These are phyloP conservation scores for Athalia circularis DNA, from an alignment of 2,888 invertebrate genomes.

Conservation along the genomic window DNA sequence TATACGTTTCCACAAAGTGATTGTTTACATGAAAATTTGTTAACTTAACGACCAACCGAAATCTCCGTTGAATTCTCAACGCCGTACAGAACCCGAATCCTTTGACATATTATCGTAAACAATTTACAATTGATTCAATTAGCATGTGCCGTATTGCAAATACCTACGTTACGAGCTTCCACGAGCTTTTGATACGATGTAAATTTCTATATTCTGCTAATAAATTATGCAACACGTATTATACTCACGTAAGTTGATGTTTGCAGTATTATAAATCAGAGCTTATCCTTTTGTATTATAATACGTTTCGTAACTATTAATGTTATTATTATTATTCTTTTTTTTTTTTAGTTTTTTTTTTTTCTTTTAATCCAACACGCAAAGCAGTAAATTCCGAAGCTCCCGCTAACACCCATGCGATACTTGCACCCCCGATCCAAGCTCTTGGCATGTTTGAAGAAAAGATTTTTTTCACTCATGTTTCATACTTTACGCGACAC, in stretches of 20 bases:
- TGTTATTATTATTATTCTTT: slow-evolving; percentile 24
- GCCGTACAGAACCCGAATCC: background rate
- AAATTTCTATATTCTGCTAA: background rate
- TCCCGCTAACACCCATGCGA: background rate
- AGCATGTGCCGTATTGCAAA: no score
- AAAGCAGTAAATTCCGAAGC: slow-evolving; percentile 68
- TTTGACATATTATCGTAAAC: no score
- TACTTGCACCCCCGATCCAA: slow-evolving; percentile 20
- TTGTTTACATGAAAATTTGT: slow-evolving; percentile 12
- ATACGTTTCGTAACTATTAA: background rate
- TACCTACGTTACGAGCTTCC: no score
- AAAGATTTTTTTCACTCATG: slow-evolving; percentile 69
- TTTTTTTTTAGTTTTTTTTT: slow-evolving; percentile 14
- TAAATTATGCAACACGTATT: background rate
- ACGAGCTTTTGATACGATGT: no score
- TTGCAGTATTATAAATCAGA: slow-evolving; percentile 22
- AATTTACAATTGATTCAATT: no score
- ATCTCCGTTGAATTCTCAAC: no score
- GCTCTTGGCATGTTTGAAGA: slow-evolving; percentile 63
- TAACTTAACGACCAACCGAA: slow-evolving; percentile 11
- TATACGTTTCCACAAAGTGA: slow-evolving; percentile 22
- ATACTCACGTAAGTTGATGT: background rate
- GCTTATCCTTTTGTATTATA: background rate
- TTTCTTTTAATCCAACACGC: slow-evolving; percentile 62
- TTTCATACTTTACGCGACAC: slow-evolving; percentile 58